Conservation (phyloP, 1,140 invertebrate species). For the Drosophila ambigua region DNA sequence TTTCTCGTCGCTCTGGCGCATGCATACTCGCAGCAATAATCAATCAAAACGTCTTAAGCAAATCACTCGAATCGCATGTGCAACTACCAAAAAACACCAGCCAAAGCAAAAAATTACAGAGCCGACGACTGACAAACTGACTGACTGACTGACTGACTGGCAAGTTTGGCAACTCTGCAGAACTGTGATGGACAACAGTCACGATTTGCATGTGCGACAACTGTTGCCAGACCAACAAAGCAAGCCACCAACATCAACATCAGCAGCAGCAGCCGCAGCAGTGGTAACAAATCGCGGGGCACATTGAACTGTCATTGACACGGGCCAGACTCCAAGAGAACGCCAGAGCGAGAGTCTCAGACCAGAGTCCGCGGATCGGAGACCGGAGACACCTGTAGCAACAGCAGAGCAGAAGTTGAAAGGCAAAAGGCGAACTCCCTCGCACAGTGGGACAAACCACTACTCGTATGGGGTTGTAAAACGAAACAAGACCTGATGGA, state of each 20-base stretch:
- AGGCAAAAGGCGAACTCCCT: slow-evolving; percentile 72
- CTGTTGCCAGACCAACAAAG: slow-evolving; percentile 60
- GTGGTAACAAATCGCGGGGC: slow-evolving; percentile 63
- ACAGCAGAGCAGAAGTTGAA: slow-evolving; percentile 65
- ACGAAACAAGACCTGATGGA: too few species aligned
- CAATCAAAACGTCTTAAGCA: slow-evolving; percentile 83
- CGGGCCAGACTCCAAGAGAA: slow-evolving; percentile 57
- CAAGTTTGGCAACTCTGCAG: slow-evolving; percentile 68
- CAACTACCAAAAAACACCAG: slow-evolving; percentile 70
- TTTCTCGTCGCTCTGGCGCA: slow-evolving; percentile 69
- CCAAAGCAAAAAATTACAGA: slow-evolving; percentile 54
- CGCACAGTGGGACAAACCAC: slow-evolving; percentile 37
- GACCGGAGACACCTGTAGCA: slow-evolving; percentile 64
- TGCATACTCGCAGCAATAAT: slow-evolving; percentile 62
- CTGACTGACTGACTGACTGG: slow-evolving; percentile 49
- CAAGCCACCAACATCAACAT: slow-evolving; percentile 17
- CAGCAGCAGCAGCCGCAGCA: slow-evolving; percentile 26
- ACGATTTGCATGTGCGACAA: slow-evolving; percentile 83
- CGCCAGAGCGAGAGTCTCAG: slow-evolving; percentile 41
- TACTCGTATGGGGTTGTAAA: too few species aligned
- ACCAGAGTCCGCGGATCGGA: slow-evolving; percentile 8
- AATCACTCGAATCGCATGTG: slow-evolving; percentile 73
- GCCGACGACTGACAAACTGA: slow-evolving; percentile 45
- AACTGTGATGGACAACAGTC: slow-evolving; percentile 78
- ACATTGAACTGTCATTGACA: slow-evolving; percentile 83